Conservation (phyloP, 2,797 vertebrate species). For the Chromobotia macracanthus region DNA sequence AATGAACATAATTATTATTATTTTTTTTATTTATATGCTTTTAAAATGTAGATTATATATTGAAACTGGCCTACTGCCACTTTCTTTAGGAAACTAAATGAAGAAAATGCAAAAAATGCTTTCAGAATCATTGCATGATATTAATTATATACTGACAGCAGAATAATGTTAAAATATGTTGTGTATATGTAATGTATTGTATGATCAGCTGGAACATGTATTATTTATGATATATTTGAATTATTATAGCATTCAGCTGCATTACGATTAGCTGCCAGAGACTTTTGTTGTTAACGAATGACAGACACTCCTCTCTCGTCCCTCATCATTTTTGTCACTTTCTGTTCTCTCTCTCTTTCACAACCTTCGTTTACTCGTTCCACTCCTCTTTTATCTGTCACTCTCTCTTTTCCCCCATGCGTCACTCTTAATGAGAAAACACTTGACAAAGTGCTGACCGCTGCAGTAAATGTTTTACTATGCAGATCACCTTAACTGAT, state of each 20-base stretch:
- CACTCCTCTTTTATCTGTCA: slow-evolving; percentile 2
- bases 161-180: not conserved
- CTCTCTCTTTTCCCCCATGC: slow-evolving; percentile 10
- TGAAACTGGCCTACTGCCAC: not conserved
- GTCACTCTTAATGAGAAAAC: slow-evolving; percentile 40
- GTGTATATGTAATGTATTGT: not conserved
- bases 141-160: not conserved
- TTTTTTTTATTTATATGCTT: not conserved
- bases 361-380: not conserved
- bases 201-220: not conserved
- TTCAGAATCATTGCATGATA: not conserved
- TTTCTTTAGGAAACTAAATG: not conserved
- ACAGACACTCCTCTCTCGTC: not conserved
- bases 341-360: slow-evolving; percentile 5
- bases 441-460: slow-evolving; percentile 50
- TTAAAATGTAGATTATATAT: no score
- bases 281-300: slow-evolving; percentile 14
- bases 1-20: no score
- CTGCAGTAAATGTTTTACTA: slow-evolving; percentile 40
- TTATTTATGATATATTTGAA: not conserved
- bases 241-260: not conserved
- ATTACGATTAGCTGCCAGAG: not conserved
- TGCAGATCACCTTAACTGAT: slow-evolving; percentile 39
- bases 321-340: slow-evolving; percentile 4
- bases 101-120: not conserved